Evolutionary conservation across 2,797 vertebrate species (phyloP), one percentile per base, ranked within the genome.

Genomic region (Myripristis murdjan): DNA sequence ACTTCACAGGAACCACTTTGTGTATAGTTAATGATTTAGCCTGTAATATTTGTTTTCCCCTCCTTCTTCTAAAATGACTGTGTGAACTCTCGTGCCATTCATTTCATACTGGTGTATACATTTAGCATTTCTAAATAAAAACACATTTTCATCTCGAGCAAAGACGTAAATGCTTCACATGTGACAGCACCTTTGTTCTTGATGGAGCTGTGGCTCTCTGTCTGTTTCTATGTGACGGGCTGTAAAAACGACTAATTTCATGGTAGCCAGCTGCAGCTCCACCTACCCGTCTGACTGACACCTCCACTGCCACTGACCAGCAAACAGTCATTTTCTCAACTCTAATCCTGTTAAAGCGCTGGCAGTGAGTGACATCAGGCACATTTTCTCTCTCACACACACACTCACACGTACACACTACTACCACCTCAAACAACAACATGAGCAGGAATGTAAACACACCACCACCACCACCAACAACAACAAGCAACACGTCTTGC

Each of bases 341-440:
- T 53, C 41, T 46, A 55, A 65, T 66, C 39, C 18, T 46, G 26
- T 47, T n/a, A 31, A 66, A 56, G 18, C 7, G 11, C 39, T 55
- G 35, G 7, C 26, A 4, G 22, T 43, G 14, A n/a, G 18, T 52
- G 47, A n/a, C 20, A 18, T 44, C 14, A 43, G n/a, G 7, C 16
- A 18, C n/a, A 6, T 2, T 20, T 15, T 20, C 4, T 47, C n/a
- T 20, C 44, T 47, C 18, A 20, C n/a, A 20, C 49, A 28, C 49
- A 20, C 49, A 28, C 49, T 16, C 24, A 28, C 49, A 16, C 49
- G 7, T 18, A 12, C 24, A 47, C 41, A 47, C 41, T 57, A 9
- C 31, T 54, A 12, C 14, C 39, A 12, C 15, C 23, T 46, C 58
- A 46, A 43, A 47, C 58, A n/a, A n/a, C n/a, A n/a, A n/a, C n/a